These are phyloP conservation scores for Nasonia giraulti DNA, from an alignment of 1,140 invertebrate species.

Conservation along the genomic window DNA sequence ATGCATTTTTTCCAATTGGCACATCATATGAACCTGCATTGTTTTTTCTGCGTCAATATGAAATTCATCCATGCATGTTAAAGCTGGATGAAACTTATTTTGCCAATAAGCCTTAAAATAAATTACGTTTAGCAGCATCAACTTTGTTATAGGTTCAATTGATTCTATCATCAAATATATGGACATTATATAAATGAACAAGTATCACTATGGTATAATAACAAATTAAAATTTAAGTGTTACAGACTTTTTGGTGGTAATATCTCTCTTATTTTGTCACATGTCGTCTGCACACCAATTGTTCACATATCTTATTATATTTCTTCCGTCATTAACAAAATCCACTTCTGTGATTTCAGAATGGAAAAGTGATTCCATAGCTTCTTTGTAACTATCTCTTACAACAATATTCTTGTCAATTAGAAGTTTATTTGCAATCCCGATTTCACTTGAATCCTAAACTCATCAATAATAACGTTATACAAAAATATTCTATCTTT, in stretches of 20 bases:
- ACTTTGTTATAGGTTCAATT: neutral
- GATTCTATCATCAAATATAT: neutral
- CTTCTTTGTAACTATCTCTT: neutral
- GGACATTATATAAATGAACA: no score
- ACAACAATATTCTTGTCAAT: neutral
- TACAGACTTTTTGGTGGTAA: no score
- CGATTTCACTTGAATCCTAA: neutral
- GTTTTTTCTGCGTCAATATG: neutral
- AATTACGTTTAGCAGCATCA: neutral
- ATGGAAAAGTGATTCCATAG: neutral
- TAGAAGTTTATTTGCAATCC: neutral
- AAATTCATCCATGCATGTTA: neutral
- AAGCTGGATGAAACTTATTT: neutral
- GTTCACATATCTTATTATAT: no score
- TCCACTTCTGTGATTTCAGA: neutral
- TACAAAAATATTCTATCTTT: neutral
- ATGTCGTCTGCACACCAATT: no score
- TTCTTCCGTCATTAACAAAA: neutral
- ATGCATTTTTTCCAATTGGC: neutral
- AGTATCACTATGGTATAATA: no score
- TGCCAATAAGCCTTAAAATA: neutral
- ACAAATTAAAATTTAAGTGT: no score
- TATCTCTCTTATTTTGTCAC: no score
- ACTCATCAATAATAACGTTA: no score
- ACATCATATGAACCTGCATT: neutral